A percentile compares a stretch with the other conserved stretches of the same genome.
These are phyloP conservation scores for Zosterops pallidus DNA, from an alignment of 2,113 vertebrate species.

Conservation along the genomic window DNA sequence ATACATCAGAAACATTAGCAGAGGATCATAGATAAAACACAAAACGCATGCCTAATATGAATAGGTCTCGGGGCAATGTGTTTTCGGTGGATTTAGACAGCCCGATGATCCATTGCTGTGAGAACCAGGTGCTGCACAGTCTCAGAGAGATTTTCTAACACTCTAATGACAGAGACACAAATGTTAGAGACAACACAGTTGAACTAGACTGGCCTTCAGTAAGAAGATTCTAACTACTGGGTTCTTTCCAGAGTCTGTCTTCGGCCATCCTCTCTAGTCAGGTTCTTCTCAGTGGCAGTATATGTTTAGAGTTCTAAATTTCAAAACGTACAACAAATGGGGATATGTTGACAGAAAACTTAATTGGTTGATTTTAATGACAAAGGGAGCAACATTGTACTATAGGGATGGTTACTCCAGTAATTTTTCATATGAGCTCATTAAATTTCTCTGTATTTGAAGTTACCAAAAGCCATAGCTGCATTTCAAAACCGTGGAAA, in stretches of 20 bases:
- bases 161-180: not conserved
- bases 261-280: not conserved
- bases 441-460: not conserved
- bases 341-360: not conserved
- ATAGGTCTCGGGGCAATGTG: accelerated
- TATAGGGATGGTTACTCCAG: not conserved
- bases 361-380: not conserved
- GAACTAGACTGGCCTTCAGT: not conserved
- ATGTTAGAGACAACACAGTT: not conserved
- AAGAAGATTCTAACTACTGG: not conserved
- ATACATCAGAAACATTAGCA: not conserved
- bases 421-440: not conserved
- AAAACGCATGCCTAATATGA: not conserved
- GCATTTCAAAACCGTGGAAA: not conserved
- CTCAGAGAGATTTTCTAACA: not conserved
- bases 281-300: not conserved
- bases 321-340: not conserved
- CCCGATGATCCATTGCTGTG: not conserved
- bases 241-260: not conserved
- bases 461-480: not conserved
- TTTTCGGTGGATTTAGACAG: not conserved
- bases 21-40: not conserved
- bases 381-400: not conserved
- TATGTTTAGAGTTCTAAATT: not conserved
- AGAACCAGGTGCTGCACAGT: not conserved